phyloP scores from a whole-genome alignment of 2,797 vertebrate genomes.

The Clarias platycephalus region DNA sequence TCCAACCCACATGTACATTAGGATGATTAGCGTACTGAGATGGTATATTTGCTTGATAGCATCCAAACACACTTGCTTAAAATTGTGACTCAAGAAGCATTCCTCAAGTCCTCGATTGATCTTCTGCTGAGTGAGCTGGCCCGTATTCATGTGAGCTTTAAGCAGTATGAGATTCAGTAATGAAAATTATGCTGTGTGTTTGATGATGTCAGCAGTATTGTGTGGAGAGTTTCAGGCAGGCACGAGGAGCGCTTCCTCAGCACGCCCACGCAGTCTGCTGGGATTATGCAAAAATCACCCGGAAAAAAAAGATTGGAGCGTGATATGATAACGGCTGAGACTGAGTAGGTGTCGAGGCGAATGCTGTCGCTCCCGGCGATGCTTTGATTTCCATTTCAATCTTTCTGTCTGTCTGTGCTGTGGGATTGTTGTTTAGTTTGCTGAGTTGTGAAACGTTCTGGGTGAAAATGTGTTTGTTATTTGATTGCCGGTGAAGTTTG shows the following conservation, averaged over 20 bases:
- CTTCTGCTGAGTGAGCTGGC: neutral
- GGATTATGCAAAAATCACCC: neutral
- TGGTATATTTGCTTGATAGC: too few species aligned
- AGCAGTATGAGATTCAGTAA: neutral
- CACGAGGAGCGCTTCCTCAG: neutral
- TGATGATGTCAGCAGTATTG: conserved; percentile 7
- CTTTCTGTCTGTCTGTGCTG: neutral
- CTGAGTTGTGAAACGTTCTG: neutral
- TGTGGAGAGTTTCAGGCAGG: neutral
- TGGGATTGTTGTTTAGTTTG: neutral
- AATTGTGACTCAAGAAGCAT: neutral
- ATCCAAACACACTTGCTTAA: neutral
- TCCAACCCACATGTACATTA: too few species aligned
- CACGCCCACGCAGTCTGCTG: neutral
- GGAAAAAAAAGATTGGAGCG: neutral
- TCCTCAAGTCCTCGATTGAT: neutral
- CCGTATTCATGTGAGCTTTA: neutral
- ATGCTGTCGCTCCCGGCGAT: neutral
- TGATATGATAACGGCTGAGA: neutral
- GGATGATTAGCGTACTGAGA: too few species aligned
- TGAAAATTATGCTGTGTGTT: neutral
- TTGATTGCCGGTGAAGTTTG: neutral
- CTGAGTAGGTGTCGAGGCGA: neutral
- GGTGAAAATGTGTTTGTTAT: neutral
- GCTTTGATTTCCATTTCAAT: neutral